These are phyloP conservation scores for Portunus trituberculatus DNA, from an alignment of 1,140 invertebrate genomes.

Conservation along the genomic window DNA sequence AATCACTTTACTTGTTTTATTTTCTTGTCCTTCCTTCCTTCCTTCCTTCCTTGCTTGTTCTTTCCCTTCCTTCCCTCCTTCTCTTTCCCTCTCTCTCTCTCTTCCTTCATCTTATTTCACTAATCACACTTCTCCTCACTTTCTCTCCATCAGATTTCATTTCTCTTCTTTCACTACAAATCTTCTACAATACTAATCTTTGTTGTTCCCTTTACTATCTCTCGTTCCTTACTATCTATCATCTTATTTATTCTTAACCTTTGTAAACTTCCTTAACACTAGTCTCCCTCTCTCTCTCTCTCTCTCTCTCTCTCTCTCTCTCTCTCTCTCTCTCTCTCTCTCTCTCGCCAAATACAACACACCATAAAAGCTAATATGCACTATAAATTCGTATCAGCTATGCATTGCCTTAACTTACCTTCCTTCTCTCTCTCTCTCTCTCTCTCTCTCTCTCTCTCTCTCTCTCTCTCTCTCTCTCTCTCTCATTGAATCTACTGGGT, in stretches of 20 bases:
- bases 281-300: not conserved
- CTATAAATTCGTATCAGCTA: not conserved
- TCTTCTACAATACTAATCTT: too few relatives aligned
- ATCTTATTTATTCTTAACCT: not conserved
- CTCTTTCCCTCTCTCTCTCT: not conserved
- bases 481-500: too few relatives aligned
- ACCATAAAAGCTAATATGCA: not conserved
- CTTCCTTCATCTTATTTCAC: not conserved
- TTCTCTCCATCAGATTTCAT: not conserved
- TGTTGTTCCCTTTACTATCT: too few relatives aligned
- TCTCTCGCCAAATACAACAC: not conserved
- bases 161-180: too few relatives aligned
- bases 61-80: not conserved
- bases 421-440: not conserved
- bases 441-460: not conserved
- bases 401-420: not conserved
- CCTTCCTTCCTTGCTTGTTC: not conserved
- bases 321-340: not conserved
- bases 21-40: not conserved
- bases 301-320: not conserved
- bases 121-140: not conserved
- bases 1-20: not conserved
- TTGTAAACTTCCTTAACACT: not conserved
- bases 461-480: too few relatives aligned
- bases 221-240: too few relatives aligned